Evolutionary conservation across 2,888 invertebrate genomes (phyloP), one percentile per base, ranked within the genome.

Genomic region (Synergus gifuensis): DNA sequence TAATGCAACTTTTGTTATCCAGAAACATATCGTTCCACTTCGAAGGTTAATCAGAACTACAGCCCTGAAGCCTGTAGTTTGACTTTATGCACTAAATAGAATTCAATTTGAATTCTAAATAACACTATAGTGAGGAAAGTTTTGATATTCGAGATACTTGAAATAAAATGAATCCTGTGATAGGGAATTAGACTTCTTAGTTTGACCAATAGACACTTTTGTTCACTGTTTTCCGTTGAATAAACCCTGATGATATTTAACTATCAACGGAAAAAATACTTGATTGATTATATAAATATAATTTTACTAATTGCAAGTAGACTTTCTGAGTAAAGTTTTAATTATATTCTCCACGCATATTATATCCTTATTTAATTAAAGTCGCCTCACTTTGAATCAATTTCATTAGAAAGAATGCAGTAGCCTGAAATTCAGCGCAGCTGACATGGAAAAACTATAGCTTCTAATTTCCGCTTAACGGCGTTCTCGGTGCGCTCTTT

Each of bases 1-100:
- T 46, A 28, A 16, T 49, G 69, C 8, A 69, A 69, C 28, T 69
- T 69, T 69, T 49, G 69, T 69, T 69, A 69, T 69, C 69, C 49
- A 69, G 46, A n/a, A 46, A 69, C 22, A 69, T 69, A 49, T 69
- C 69, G 69, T 69, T 69, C 69, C 69, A 69, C 69, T 69, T 49
- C 69, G 69, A 4, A 58, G 54, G 54, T 58, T 9, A 58, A 58
- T 58, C 18, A n/a, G 54, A 58, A 58, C 7, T 58, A 18, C n/a
- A 58, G 5, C 18, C 18, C n/a, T 58, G 46, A 49, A 69, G 67
- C 46, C 22, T 22, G 66, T 42, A 67, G 49, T 69, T 69, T 46
- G 69, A 69, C 54, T 18, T 7, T 58, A 8, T 54, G 9, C 8
- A 69, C 69, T 49, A 49, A 49, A 16, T 14, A 69, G 69, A 69